Evolutionary conservation across 1,140 invertebrate species (phyloP).

Genomic region (Drosophila athabasca): DNA sequence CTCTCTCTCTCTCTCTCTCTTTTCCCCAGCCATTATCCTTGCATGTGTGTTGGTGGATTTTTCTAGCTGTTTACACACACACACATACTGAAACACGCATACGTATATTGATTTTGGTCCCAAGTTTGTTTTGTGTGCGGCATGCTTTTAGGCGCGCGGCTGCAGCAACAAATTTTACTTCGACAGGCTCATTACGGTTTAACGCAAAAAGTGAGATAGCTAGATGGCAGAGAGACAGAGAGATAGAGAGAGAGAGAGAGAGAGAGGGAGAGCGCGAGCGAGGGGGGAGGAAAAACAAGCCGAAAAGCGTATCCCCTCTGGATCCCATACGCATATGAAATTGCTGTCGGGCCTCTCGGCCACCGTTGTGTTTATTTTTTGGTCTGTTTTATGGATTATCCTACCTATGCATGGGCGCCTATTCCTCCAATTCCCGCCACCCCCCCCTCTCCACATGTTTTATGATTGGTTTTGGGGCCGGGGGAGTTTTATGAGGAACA

Average conservation of each 20-base stretch:
- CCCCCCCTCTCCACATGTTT: slow-evolving; percentile 24
- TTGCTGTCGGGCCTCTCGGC: slow-evolving; percentile 1
- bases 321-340: slow-evolving; percentile 32
- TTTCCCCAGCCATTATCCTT: no score
- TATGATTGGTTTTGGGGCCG: slow-evolving; percentile 36
- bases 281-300: no score
- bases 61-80: slow-evolving; percentile 33
- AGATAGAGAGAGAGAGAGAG: not conserved
- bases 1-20: not conserved
- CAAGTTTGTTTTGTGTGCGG: slow-evolving; percentile 20
- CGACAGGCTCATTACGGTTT: slow-evolving; percentile 52
- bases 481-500: no score
- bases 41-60: slow-evolving; percentile 31
- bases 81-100: not conserved
- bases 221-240: no score
- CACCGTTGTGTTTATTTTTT: slow-evolving; percentile 30
- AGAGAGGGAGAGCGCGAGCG: no score
- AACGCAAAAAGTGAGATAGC: slow-evolving; percentile 7
- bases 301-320: slow-evolving; percentile 15
- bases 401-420: slow-evolving; percentile 19
- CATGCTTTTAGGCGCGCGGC: slow-evolving; percentile 41
- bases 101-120: slow-evolving; percentile 65
- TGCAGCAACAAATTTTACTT: slow-evolving; percentile 42
- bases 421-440: no score
- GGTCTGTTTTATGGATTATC: slow-evolving; percentile 41